Evolutionary conservation across 2,113 vertebrate species (phyloP).

Genomic region (Zapus hudsonius): DNA sequence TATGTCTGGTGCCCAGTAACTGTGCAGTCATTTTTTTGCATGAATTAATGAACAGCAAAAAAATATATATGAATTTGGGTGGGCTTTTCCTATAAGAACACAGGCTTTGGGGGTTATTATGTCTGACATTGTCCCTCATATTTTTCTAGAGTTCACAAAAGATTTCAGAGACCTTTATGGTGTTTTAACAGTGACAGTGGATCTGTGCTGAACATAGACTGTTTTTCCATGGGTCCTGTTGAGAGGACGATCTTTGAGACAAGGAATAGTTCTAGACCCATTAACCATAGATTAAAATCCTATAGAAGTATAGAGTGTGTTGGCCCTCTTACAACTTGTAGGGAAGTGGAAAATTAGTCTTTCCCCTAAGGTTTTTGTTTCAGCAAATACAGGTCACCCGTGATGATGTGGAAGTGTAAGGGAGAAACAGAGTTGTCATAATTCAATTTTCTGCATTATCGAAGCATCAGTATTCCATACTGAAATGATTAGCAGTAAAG

Average conservation of each 20-base stretch:
- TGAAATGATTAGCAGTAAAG: background rate
- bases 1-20: background rate
- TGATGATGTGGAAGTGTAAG: background rate
- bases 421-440: background rate
- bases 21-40: background rate
- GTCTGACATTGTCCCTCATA: background rate
- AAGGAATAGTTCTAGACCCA: background rate
- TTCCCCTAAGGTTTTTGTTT: background rate
- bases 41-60: background rate
- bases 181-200: background rate
- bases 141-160: background rate
- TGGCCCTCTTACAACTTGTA: background rate
- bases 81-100: background rate
- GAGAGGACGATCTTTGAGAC: background rate
- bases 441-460: background rate
- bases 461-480: background rate
- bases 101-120: background rate
- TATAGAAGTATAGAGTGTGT: background rate
- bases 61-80: background rate
- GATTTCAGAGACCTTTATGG: background rate
- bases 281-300: background rate
- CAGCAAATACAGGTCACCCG: background rate
- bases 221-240: background rate
- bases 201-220: background rate
- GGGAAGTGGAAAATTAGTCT: background rate